Base-by-base conservation (phyloP, 2,113 vertebrate species). In the Macrotus californicus region DNA sequence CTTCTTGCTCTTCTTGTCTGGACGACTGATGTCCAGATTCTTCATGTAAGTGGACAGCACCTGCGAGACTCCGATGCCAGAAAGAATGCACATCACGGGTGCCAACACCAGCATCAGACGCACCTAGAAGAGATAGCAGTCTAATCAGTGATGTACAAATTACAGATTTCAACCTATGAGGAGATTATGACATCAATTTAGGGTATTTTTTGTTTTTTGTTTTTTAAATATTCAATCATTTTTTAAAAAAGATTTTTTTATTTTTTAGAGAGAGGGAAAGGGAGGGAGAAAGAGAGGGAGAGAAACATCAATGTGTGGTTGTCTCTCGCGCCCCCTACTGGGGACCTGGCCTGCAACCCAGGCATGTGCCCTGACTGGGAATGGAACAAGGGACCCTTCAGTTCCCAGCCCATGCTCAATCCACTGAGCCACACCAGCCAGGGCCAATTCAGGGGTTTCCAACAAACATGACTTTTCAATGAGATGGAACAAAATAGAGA, bases 11-110 rank as follows among this genome's bases (percentile, higher is more conserved):
- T 99, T 99, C 98, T 99, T 99, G 97, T 99, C 99, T 0, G 99
- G 99, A 31, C 99, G 98, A 98, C 99, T 99, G 95, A 99, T 99
- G 26, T 99, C 99, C 98, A 99, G 96, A 98, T 99, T 99, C 98
- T 99, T 99, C 99, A 99, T 99, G 96, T 99, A 99, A 29, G 99
- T 99, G 84, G 99, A 99, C 15, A 99, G 95, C 19, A 99, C 99
- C 97, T 99, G 99, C 66, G 99, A 99, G 67, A 99, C 99, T 0
- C 99, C 99, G 0, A 99, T 99, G 92, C 99, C 99, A 0, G 99
- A 99, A 46, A 99, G 99, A 97, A 99, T 99, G 98, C 99, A 99
- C 99, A 99, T 99, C 88, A 99, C 99, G 0, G 99, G 99, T 34
- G 99, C 99, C 97, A 99, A 97, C 46, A 99, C 99, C 97, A 99